Evolutionary conservation across 2,797 vertebrate genomes (phyloP).

Genomic region (Argya squamiceps): DNA sequence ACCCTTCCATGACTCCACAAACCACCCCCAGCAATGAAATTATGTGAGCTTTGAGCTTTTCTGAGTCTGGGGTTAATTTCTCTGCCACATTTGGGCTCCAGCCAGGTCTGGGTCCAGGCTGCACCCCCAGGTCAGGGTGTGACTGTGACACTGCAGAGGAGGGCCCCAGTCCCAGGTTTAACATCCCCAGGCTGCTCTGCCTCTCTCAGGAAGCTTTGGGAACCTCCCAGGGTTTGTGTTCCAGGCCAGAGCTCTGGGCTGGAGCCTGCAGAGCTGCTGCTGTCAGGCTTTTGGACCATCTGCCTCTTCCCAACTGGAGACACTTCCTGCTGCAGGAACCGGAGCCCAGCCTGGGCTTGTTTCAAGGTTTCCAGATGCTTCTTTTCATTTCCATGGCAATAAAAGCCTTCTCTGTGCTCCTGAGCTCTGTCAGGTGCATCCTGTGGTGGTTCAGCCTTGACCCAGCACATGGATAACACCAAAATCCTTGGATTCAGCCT

Average conservation of each 20-base stretch:
- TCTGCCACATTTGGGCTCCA: not conserved
- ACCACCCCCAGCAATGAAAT: not conserved
- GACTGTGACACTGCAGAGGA: rapidly evolving
- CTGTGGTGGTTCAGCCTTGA: not conserved
- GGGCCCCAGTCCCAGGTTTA: not conserved
- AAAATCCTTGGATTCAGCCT: not conserved
- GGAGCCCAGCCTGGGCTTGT: not conserved
- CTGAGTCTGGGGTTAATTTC: not conserved
- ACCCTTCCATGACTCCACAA: not conserved
- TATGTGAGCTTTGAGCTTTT: not conserved
- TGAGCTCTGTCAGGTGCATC: not conserved
- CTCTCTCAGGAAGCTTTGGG: not conserved
- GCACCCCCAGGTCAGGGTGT: rapidly evolving
- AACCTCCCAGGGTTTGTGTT: not conserved
- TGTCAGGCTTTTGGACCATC: slow-evolving; percentile 6
- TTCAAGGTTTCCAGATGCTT: slow-evolving; percentile 28
- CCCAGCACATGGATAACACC: rapidly evolving
- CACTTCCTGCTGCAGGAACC: not conserved
- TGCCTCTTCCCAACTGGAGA: not conserved
- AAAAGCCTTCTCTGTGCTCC: not conserved
- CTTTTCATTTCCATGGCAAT: not conserved
- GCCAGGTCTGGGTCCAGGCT: not conserved
- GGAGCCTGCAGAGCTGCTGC: not conserved
- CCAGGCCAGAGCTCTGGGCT: not conserved
- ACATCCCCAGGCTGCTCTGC: not conserved